Evolutionary conservation across 2,113 vertebrate species (phyloP), one percentile per base, ranked within the genome.

Genomic region (Sylvietta virens): DNA sequence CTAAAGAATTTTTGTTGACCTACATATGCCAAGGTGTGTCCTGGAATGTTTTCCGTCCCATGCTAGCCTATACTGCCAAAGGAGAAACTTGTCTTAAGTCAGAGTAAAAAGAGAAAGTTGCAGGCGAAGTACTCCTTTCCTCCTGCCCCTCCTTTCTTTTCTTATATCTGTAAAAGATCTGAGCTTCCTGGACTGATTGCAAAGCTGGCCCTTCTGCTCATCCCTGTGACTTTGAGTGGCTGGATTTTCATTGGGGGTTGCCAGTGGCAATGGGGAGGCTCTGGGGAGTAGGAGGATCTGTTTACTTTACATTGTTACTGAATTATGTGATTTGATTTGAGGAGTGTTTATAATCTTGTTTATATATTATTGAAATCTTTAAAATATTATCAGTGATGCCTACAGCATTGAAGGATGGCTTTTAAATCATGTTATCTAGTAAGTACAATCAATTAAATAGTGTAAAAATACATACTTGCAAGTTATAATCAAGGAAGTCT

Each of bases 221-320:
- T 5, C 22, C 37, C 14, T 0, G 0, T 39, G 47, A 57, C 35
- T 86, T 4, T n/a, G 31, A 73, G 23, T 58, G 70, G 44, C 15
- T 60, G 65, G 13, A 53, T 70, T 78, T 89, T 89, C 35, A 69
- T 6, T 57, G 56, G 8, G 31, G 10, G 10, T 73, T 72, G 27
- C 23, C 33, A 54, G 19, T 54, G 58, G 33, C n/a, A 64, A 19
- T 53, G 24, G 28, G 30, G n/a, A 72, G 39, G 27, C 30, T 56
- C 28, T 3, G 1, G 28, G 10, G 26, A 47, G 30, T 28, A 33
- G 53, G 57, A 80, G 10, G 7, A 14, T 39, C 26, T 85, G 6
- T 71, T 89, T 91, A 81, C 10, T 69, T 92, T 78, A 35, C 6
- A 1, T 20, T 90, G 37, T 69, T 57, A 30, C 31, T 79, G 45